phyloP scores from a whole-genome alignment of 2,888 invertebrate genomes.

The Macrophya annulata region DNA sequence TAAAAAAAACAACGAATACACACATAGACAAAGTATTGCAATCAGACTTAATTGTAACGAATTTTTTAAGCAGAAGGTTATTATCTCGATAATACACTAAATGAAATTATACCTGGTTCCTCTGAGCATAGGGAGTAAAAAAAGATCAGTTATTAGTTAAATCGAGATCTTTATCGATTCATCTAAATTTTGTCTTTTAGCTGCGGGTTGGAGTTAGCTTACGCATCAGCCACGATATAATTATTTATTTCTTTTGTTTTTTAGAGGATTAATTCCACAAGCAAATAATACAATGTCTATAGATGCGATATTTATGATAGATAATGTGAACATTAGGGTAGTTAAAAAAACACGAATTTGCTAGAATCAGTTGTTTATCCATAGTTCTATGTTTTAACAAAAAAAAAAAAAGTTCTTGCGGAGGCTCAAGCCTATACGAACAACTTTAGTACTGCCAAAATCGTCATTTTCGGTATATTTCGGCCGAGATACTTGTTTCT shows the following conservation, averaged over 20 bases:
- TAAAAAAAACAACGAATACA: not conserved
- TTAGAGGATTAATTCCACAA: not conserved
- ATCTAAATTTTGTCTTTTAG: not conserved
- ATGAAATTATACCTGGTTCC: constrained; percentile 54
- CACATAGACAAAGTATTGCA: not conserved
- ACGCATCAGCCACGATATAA: not conserved
- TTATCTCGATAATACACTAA: not conserved
- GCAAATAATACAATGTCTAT: not conserved
- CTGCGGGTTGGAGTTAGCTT: not conserved
- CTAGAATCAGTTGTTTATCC: no score
- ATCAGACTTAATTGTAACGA: not conserved
- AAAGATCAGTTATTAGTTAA: constrained; percentile 57
- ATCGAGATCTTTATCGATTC: constrained; percentile 1
- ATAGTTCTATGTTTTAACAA: no score
- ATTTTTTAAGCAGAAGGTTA: not conserved
- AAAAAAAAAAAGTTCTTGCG: no score
- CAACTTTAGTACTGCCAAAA: no score
- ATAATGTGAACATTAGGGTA: no score
- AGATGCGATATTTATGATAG: not conserved
- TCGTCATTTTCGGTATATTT: no score
- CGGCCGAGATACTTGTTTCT: no score
- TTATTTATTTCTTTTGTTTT: not conserved
- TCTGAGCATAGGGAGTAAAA: constrained; percentile 31
- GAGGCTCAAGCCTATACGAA: no score
- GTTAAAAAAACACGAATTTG: no score